Base-by-base conservation (phyloP, 2,797 vertebrate genomes). In the Gymnodraco acuticeps region DNA sequence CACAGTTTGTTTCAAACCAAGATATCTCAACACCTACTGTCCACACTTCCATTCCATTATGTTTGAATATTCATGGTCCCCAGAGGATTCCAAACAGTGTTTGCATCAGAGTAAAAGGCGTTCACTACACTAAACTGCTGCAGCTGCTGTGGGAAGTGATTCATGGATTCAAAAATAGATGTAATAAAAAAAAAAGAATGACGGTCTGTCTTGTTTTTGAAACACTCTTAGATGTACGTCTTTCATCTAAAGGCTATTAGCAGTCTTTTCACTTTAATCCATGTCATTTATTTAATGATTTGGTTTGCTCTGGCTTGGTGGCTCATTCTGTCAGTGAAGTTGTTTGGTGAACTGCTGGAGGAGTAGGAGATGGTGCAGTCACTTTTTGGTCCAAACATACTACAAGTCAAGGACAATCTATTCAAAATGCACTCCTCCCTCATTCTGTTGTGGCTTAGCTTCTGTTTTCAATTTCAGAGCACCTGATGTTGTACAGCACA, bases 191-290 rank as follows among this genome's bases (percentile, higher is more conserved):
- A 38, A 38, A 38, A 1, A 27, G 33, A 38, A 38, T 38, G 6
- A 38, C 23, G 7, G 23, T 27, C 33, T 38, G 33, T 38, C 6
- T 60, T 45, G 46, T 62, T 62, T 14, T 9, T 64, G 14, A 9
- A 54, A 55, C 16, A 42, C 33, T 60, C 51, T 51, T 23, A 70
- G 0, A 41, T 56, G 11, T n/a, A 13, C 8, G 31, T 15, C 41
- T 53, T 33, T 47, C 46, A 13, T 19, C 14, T 11, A 15, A 56
- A 19, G 4, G 9, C 9, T 27, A 19, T 53, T 15, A 46, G 27
- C 42, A 38, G 5, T 54, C 8, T 47, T 70, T 52, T 43, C 27
- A 66, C 20, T 70, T 50, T 47, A 12, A 59, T 50, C 10, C 41
- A 20, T 48, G 53, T 48, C 0, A 0, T 38, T 48, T 10, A 41